Conservation (phyloP, 2,888 invertebrate genomes). For the Cactoblastis cactorum region DNA sequence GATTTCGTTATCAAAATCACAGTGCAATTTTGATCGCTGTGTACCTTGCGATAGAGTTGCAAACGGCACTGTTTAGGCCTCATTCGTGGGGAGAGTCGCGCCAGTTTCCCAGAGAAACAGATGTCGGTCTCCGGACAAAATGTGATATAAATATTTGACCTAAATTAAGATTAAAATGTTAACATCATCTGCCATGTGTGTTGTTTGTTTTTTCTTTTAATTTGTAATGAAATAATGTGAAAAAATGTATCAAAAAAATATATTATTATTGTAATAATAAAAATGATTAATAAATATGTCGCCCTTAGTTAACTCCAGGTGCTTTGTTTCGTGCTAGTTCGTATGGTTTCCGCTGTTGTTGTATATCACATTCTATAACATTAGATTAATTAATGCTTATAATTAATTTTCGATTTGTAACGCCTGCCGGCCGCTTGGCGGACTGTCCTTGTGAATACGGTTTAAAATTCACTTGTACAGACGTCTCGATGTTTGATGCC, state of each 20-base stretch:
- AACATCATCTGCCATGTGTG: constrained; percentile 62
- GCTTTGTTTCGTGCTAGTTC: constrained; percentile 48
- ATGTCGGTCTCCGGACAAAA: constrained; percentile 31
- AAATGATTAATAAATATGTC: constrained; percentile 25
- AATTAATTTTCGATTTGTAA: constrained; percentile 33
- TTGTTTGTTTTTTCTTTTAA: constrained; percentile 33
- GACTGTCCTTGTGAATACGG: constrained; percentile 1
- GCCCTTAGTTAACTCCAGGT: constrained; percentile 41
- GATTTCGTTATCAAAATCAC: no score
- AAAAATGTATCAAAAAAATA: constrained; percentile 59
- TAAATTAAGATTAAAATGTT: constrained; percentile 70
- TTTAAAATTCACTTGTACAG: constrained; percentile 7
- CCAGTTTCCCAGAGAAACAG: constrained; percentile 1
- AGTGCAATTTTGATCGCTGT: no score
- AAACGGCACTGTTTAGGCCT: neutral
- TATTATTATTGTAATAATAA: constrained; percentile 34
- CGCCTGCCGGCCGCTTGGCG: constrained; percentile 2
- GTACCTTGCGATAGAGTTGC: neutral
- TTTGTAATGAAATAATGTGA: constrained; percentile 60
- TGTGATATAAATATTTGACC: constrained; percentile 61
- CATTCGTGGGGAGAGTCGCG: constrained; percentile 9
- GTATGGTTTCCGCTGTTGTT: constrained; percentile 40
- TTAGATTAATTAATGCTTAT: constrained; percentile 50
- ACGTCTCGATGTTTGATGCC: neutral
- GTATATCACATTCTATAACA: constrained; percentile 52